A percentile compares a stretch with the other conserved stretches of the same genome.
Conservation (phyloP, 2,113 vertebrate species). For the Sapayoa aenigma region DNA sequence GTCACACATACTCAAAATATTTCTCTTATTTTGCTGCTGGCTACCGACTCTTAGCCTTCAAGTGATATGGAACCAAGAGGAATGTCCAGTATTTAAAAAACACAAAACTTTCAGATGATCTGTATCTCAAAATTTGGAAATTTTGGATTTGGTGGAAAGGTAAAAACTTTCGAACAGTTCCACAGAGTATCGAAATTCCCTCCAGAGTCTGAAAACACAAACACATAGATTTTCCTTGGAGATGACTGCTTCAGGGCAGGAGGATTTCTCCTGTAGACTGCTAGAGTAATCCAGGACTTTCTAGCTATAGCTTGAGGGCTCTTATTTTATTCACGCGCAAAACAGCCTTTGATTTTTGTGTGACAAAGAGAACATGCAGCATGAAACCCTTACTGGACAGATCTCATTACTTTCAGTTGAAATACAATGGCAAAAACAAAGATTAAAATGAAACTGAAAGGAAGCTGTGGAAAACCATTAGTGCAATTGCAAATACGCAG, state of each 20-base stretch:
- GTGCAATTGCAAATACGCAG: not conserved
- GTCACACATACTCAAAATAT: not conserved
- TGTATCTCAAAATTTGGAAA: not conserved
- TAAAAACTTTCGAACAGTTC: not conserved
- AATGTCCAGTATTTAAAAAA: not conserved
- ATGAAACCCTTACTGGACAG: not conserved
- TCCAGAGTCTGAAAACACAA: not conserved
- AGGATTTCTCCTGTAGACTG: not conserved
- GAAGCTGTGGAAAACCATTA: not conserved
- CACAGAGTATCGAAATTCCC: not conserved
- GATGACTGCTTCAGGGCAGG: not conserved
- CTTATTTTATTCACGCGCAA: not conserved
- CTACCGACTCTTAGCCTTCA: not conserved
- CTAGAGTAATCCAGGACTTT: not conserved
- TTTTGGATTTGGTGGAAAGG: not conserved
- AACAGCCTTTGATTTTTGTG: not conserved
- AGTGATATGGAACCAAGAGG: not conserved
- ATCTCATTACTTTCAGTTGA: not conserved
- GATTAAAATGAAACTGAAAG: not conserved
- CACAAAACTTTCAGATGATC: not conserved
- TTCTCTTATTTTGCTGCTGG: not conserved
- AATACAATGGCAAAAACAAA: not conserved
- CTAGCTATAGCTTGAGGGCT: not conserved
- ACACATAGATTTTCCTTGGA: not conserved
- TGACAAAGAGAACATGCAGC: not conserved